Percentiles rank a stretch among this genome's conserved stretches.
Conservation (phyloP, 1,140 invertebrate species). For the Battus philenor region DNA sequence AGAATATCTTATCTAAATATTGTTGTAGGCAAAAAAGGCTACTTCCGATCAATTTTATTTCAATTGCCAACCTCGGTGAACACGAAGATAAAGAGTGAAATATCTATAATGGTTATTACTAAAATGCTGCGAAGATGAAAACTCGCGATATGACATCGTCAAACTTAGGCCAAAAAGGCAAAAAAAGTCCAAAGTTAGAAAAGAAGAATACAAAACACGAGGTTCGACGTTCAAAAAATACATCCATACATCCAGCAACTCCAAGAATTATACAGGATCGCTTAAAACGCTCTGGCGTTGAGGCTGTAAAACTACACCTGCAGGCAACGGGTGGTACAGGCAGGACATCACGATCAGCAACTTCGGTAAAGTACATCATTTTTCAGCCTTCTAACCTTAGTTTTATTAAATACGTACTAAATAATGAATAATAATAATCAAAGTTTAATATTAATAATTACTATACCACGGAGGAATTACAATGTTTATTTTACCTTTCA, state of each 20-base stretch:
- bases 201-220: slow-evolving; percentile 37
- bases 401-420: too few species aligned
- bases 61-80: slow-evolving; percentile 19
- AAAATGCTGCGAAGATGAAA: slow-evolving; percentile 45
- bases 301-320: slow-evolving; percentile 63
- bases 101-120: slow-evolving; percentile 15
- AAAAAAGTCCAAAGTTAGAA: slow-evolving; percentile 35
- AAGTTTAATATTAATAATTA: too few species aligned
- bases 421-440: too few species aligned
- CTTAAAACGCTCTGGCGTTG: slow-evolving; percentile 54
- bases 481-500: too few species aligned
- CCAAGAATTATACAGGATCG: slow-evolving; percentile 19
- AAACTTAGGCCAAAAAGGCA: slow-evolving; percentile 17
- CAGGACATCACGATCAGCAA: slow-evolving; percentile 60
- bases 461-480: too few species aligned
- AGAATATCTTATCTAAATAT: slow-evolving; percentile 59
- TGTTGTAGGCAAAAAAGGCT: slow-evolving; percentile 19
- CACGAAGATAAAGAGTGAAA: slow-evolving; percentile 22
- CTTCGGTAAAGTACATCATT: slow-evolving; percentile 37
- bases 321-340: slow-evolving; percentile 52
- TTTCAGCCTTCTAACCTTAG: background rate
- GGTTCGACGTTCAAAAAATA: slow-evolving; percentile 21
- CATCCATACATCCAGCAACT: slow-evolving; percentile 20
- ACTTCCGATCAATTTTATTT: slow-evolving; percentile 31
- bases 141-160: slow-evolving; percentile 34